Evolutionary conservation across 2,113 vertebrate species (phyloP), one percentile per base, ranked within the genome.

Genomic region (Leucosticte australis): DNA sequence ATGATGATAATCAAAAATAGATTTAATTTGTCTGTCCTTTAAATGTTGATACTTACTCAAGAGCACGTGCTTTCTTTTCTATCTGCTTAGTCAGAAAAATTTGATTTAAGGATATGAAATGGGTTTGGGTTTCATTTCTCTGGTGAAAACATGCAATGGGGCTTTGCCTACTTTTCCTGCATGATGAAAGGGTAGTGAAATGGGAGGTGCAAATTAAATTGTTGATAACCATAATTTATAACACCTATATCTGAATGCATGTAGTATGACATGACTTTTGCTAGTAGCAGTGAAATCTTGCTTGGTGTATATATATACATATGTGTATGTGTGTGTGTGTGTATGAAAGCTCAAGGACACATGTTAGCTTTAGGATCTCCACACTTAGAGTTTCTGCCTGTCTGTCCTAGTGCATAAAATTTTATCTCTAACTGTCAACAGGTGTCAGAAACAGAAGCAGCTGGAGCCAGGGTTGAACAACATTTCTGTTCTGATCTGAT

Each of bases 401-500:
- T 60, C 52, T 75, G 70, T 88, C 83, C 60, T 81, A 73, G 49
- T 56, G 52, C 80, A 90, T 85, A 93, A 93, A 94, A 90, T 84
- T 83, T 83, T 91, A 90, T 90, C 73, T 86, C 41, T 86, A 95
- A 90, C 89, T 96, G 83, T 92, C 93, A 95, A 90, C 86, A 94
- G 83, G 92, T 96, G 92, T 86, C 56, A 92, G 76, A 94, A 95
- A 88, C 74, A 93, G 96, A 80, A 83, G 90, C 82, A 92, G 73
- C 85, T 96, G 76, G 83, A 93, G 49, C n/a, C 56, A 70, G 82
- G 93, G 65, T 79, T 83, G 71, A 90, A 83, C 52, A 89, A 46
- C 64, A 89, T 84, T 90, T 92, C 92, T 89, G 90, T 89, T 94
- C 76, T 78, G 85, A 96, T 92, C 90, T 96, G 90, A 90, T 92